Conservation (phyloP, 2,888 invertebrate species). For the Vandiemenella viatica region DNA sequence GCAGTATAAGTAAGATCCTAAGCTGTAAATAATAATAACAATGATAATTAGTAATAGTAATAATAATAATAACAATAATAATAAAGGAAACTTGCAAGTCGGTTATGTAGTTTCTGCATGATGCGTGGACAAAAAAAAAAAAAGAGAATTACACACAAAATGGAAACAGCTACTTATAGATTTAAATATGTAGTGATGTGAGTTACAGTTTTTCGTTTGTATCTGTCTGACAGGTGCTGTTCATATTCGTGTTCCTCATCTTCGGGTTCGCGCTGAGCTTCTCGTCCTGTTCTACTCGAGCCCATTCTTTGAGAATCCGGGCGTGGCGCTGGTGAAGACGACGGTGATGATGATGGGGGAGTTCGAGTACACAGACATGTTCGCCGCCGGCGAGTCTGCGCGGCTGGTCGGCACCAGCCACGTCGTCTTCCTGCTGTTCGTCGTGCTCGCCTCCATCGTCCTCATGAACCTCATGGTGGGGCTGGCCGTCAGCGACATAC, state of each 20-base stretch:
- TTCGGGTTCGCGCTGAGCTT: conserved; percentile 40
- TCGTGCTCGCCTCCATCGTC: conserved; percentile 36
- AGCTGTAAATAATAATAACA: no score
- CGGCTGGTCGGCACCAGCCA: conserved; percentile 26
- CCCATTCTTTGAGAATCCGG: conserved; percentile 29
- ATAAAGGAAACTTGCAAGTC: no score
- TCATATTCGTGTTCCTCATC: conserved; percentile 37
- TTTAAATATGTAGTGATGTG: no score
- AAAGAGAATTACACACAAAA: no score
- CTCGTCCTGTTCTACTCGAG: conserved; percentile 34
- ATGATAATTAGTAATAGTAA: no score
- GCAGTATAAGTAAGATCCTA: no score
- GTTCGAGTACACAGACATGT: conserved; percentile 33
- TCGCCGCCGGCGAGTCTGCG: conserved; percentile 19
- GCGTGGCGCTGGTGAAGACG: conserved; percentile 33
- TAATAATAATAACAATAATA: no score
- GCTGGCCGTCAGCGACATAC: conserved; percentile 38
- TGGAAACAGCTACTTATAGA: no score
- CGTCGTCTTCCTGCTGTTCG: conserved; percentile 34
- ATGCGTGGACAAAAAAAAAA: no score
- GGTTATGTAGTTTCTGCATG: no score
- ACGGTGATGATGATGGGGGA: conserved; percentile 44
- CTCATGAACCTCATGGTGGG: conserved; percentile 41
- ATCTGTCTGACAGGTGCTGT: conserved; percentile 30
- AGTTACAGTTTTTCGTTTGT: no score